Conservation (phyloP, 2,888 invertebrate species). For the Glaucopsyche alexis region DNA sequence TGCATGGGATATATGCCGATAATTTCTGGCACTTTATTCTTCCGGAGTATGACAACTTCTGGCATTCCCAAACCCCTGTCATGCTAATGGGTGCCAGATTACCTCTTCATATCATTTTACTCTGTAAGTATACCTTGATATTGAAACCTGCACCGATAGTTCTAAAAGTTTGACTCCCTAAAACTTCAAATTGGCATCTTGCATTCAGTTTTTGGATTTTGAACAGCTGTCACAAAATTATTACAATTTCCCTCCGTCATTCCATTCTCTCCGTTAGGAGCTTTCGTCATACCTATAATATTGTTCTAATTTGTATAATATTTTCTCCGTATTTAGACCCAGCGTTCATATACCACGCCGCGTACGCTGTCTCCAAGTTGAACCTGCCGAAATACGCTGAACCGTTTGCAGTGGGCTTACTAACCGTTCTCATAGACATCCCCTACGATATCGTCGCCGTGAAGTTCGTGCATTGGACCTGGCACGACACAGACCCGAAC, state of each 20-base stretch:
- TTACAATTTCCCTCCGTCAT: no score
- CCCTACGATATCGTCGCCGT: constrained; percentile 90
- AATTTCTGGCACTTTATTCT: constrained; percentile 85
- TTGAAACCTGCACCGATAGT: no score
- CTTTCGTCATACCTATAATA: no score
- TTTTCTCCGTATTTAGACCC: constrained; percentile 67
- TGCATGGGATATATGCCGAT: constrained; percentile 84
- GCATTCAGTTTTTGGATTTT: neutral
- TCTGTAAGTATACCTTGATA: constrained; percentile 79
- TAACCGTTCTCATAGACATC: constrained; percentile 86
- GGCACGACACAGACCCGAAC: constrained; percentile 89
- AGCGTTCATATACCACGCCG: constrained; percentile 81
- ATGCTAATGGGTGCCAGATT: constrained; percentile 85
- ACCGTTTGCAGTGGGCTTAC: constrained; percentile 84
- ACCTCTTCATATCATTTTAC: constrained; percentile 85
- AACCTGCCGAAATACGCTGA: constrained; percentile 79
- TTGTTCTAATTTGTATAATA: neutral
- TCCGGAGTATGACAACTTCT: constrained; percentile 90
- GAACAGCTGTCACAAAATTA: neutral
- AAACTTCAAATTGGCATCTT: neutral
- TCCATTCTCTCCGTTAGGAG: no score
- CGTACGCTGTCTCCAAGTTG: constrained; percentile 77
- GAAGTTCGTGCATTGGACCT: constrained; percentile 90
- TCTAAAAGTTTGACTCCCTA: neutral
- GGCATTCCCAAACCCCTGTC: constrained; percentile 89